Evolutionary conservation across 2,113 vertebrate species (phyloP), one percentile per base, ranked within the genome.

Genomic region (Gymnocephalus cernua): DNA sequence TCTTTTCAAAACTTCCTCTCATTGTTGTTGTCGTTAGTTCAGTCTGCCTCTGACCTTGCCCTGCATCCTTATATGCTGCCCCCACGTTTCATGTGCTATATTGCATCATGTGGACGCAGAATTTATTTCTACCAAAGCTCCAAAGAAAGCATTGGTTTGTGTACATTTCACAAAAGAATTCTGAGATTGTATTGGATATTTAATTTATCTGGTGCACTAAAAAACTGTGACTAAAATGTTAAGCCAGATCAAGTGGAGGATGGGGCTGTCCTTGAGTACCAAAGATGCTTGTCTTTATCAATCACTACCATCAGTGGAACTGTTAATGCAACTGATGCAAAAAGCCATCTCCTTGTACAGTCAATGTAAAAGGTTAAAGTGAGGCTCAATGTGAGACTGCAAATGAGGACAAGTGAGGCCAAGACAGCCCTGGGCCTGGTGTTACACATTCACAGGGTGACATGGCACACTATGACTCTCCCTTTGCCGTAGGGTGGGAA

Each of bases 401-500:
- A 91, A 89, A 92, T 61, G 83, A 91, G 92, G 93, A 93, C 90
- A 91, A 76, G 65, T 86, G 18, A 88, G 91, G 91, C 85, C 90
- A 90, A 88, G 85, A 84, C 80, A 74, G 93, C 93, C 87, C 67
- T 62, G 57, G 89, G 93, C 85, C 80, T 51, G 35, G 62, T 56
- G 79, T 90, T 93, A 90, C 89, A 92, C 90, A 93, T 91, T 93
- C 88, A 85, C 82, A 91, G 93, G 90, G 91, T 92, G 92, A 93
- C 92, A 94, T 89, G 82, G 92, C 88, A 88, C 91, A 90, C 91
- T 86, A 87, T 93, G 92, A 92, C 90, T 89, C 87, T 91, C 79
- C 77, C 84, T 93, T 86, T 82, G 84, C 91, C 53, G 64, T 54
- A 62, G 89, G 92, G 77, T 80, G 78, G 82, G 90, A 90, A 92